Percentiles rank a stretch among this genome's conserved stretches.
These are phyloP conservation scores for Spilogale gracilis DNA, from an alignment of 2,113 vertebrate species.

Conservation along the genomic window DNA sequence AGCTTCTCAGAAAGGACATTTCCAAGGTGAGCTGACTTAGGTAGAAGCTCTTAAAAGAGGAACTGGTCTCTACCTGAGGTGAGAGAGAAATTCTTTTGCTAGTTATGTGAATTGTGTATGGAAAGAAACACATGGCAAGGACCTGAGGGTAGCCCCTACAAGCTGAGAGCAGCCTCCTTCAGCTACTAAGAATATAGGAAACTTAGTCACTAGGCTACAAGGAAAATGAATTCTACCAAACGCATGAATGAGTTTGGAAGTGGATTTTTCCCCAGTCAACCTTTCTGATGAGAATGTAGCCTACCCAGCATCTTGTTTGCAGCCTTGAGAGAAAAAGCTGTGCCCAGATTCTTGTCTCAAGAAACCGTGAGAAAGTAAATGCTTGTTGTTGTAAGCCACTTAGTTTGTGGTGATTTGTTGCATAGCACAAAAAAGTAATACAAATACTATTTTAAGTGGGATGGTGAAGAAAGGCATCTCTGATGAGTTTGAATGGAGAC, in stretches of 20 bases:
- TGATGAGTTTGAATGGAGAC: not conserved
- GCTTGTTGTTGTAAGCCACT: not conserved
- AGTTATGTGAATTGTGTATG: not conserved
- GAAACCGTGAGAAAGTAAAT: constrained; percentile 14
- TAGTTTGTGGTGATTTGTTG: not conserved
- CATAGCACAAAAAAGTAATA: not conserved
- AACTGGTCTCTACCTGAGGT: not conserved
- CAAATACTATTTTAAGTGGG: not conserved
- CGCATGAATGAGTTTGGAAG: not conserved
- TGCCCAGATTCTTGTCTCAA: not conserved
- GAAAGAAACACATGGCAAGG: not conserved
- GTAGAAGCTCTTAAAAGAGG: not conserved
- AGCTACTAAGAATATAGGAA: not conserved
- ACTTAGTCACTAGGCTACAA: not conserved
- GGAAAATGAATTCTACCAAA: not conserved
- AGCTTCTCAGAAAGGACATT: constrained; percentile 39
- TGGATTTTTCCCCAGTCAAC: not conserved
- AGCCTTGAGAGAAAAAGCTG: not conserved
- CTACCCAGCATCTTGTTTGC: not conserved
- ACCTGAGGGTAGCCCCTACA: not conserved
- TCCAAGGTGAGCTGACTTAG: not conserved
- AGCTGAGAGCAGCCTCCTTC: not conserved
- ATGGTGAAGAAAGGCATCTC: not conserved
- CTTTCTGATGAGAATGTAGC: not conserved
- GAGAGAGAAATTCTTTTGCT: not conserved